Base-by-base conservation (phyloP, 2,888 invertebrate species). In the Acanthosepion lycidas region DNA sequence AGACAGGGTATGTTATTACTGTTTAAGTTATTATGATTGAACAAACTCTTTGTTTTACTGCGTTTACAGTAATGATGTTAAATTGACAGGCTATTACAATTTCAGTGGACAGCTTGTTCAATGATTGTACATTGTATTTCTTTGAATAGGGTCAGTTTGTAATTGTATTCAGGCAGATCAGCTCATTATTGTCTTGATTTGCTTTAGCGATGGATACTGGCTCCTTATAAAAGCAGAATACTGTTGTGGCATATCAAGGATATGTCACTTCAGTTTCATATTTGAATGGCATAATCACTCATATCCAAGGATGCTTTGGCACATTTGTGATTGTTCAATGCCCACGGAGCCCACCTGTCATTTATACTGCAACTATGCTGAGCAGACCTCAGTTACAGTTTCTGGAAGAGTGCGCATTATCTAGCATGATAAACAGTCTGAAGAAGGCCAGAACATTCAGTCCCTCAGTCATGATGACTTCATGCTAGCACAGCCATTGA, bases 21-120 rank as follows among this genome's bases (percentile, higher is more conserved):
- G 78, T 78, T 78, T 78, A 78, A 78, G 78, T n/a, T 78, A 78
- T 78, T 78, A n/a, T 78, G 78, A 78, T 78, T 78, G 78, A n/a
- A n/a, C 33, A 33, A 78, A 78, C 78, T 78, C 78, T 78, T n/a
- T n/a, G n/a, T 78, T 78, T 78, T 78, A 33, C 8, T 12, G 15
- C 78, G 12, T 33, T 15, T 33, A 15, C 78, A n/a, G n/a, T 78
- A 33, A 78, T 78, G 78, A n/a, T 78, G 78, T 3, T 33, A 78
- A 78, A 78, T 78, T 78, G 78, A 78, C 78, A 78, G 78, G 78
- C 78, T 78, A 78, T 78, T 78, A 15, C 78, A 15, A 12, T 33
- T n/a, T 33, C 78, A 33, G 78, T 15, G 15, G n/a, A 78, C n/a
- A 33, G 78, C 33, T 15, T n/a, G 12, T n/a, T 78, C 78, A 78